Base-by-base conservation (phyloP, 2,888 invertebrate genomes). In the Danaus chrysippus region DNA sequence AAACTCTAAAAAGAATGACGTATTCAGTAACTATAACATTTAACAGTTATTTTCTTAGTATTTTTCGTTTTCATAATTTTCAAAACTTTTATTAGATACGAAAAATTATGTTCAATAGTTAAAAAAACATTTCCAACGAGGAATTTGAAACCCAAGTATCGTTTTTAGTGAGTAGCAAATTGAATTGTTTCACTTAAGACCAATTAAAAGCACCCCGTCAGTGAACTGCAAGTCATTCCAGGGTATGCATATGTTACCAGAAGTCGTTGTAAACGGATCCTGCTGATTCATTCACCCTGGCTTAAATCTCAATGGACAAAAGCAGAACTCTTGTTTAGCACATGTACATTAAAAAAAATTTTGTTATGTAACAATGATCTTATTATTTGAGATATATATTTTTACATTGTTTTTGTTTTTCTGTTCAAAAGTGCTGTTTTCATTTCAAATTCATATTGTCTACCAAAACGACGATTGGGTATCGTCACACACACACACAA, bases 221-320 rank as follows among this genome's bases (percentile, higher is more conserved):
- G 69, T 72, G 56, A 79, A 84, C 69, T 65, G 81, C 87, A 76
- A 87, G 87, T 88, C 88, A 88, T 73, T 77, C 69, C 74, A 68
- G 71, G 74, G 79, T 75, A 72, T 81, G 82, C 87, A 86, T 86
- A 81, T 86, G 86, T 82, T 79, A 71, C 73, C 76, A 73, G 71
- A 77, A 80, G 77, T 80, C 79, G 71, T 63, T 65, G 69, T 59
- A 70, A 64, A 64, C 69, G 66, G 63, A 75, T 79, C 78, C 66
- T 74, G 88, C 86, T 78, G 83, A 82, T 70, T 88, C 88, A 88
- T 73, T 73, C 70, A 82, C 83, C 86, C 88, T 81, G 80, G 84
- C 86, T 88, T 88, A 88, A 88, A 87, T 87, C 87, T 85, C 86
- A 78, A 86, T 83, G 82, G 86, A 85, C 82, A 83, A 70, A 71